Evolutionary conservation across 2,113 vertebrate genomes (phyloP).

Genomic region (Craseonycteris thonglongyai): DNA sequence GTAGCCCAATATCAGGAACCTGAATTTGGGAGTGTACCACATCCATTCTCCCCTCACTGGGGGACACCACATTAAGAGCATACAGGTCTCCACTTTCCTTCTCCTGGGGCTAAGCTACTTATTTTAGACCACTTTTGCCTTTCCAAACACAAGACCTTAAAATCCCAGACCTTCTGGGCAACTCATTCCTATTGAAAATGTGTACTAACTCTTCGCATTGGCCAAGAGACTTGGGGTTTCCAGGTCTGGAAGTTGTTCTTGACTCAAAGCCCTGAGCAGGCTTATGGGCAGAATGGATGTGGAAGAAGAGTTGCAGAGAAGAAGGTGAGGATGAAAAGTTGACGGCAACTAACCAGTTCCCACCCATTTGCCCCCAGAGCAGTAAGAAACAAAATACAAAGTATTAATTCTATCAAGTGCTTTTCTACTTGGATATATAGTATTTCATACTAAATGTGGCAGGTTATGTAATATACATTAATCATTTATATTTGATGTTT

Average conservation of each 20-base stretch:
- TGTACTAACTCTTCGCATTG: background rate
- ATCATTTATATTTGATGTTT: background rate
- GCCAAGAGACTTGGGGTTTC: background rate
- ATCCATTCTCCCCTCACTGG: background rate
- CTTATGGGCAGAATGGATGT: background rate
- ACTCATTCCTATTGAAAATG: background rate
- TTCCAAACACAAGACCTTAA: background rate
- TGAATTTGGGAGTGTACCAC: background rate
- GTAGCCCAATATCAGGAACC: rapidly evolving
- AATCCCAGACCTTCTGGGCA: background rate
- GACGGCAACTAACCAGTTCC: background rate
- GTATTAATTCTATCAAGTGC: background rate
- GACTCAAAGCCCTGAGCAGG: background rate
- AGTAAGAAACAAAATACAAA: background rate
- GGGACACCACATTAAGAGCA: background rate
- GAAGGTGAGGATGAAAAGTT: background rate
- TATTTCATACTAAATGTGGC: background rate
- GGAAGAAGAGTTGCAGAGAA: background rate
- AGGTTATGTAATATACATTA: background rate
- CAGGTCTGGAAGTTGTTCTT: background rate
- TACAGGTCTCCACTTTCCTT: background rate
- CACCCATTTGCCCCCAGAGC: background rate
- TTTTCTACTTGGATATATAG: background rate
- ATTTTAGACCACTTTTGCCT: background rate
- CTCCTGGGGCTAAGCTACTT: background rate